phyloP scores from a whole-genome alignment of 2,888 invertebrate species.

The Choreutis nemorana region DNA sequence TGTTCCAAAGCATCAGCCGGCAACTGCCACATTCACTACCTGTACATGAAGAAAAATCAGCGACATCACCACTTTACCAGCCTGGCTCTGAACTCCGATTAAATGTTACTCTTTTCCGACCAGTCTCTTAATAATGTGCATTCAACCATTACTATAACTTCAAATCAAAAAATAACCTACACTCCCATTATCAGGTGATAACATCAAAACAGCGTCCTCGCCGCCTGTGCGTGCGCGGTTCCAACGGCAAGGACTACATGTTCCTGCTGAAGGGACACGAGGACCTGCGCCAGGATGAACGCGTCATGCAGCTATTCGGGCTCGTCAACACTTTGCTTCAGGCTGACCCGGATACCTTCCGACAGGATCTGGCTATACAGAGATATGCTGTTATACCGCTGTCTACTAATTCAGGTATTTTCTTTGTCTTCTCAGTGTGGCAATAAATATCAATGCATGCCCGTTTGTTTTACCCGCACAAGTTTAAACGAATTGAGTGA shows the following conservation, averaged over 20 bases:
- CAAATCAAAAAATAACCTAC: no score
- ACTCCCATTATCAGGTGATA: constrained; percentile 82
- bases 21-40: no score
- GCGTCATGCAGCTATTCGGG: constrained; percentile 98
- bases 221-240: constrained; percentile 91
- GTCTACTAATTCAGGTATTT: constrained; percentile 98
- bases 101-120: no score
- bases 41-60: no score
- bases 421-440: no score
- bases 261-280: constrained; percentile 99
- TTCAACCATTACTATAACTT: constrained; percentile 3
- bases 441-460: no score
- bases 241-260: constrained; percentile 98
- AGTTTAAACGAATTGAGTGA: no score
- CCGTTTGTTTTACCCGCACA: no score
- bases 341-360: constrained; percentile 95
- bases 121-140: no score
- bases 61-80: no score
- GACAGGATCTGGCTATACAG: constrained; percentile 80
- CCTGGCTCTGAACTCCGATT: no score
- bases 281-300: constrained; percentile 97
- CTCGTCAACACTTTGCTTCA: constrained; percentile 94
- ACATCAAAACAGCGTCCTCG: constrained; percentile 98
- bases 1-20: no score
- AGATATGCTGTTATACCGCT: constrained; percentile 98